phyloP scores from a whole-genome alignment of 2,113 vertebrate species.

The Potamarius usumacintae region DNA sequence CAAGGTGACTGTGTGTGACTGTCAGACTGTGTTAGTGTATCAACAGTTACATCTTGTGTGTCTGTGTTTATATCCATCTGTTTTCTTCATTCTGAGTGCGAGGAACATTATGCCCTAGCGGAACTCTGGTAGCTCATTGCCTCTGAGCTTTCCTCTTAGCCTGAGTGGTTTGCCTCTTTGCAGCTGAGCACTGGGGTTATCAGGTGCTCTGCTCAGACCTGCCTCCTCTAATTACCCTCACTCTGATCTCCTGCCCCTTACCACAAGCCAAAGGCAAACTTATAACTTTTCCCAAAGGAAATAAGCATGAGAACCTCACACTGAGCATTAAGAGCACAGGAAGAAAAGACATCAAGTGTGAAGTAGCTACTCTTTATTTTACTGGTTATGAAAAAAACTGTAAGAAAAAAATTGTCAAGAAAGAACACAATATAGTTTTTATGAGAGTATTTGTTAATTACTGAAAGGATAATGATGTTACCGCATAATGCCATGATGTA shows the following conservation, averaged over 20 bases:
- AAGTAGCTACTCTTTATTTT: not conserved
- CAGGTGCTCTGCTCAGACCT: constrained; percentile 43
- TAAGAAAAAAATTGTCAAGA: not conserved
- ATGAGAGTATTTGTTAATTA: not conserved
- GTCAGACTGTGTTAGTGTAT: constrained; percentile 28
- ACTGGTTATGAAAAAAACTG: not conserved
- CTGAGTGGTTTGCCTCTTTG: constrained; percentile 35
- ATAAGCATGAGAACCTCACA: not conserved
- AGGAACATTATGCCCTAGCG: not conserved
- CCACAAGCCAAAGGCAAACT: constrained; percentile 20
- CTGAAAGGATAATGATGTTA: not conserved
- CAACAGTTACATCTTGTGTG: constrained; percentile 30
- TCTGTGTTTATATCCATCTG: constrained; percentile 42
- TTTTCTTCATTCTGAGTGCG: not conserved
- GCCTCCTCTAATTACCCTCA: constrained; percentile 51
- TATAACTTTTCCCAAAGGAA: constrained; percentile 3
- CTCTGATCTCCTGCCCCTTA: constrained; percentile 50
- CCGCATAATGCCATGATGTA: not conserved
- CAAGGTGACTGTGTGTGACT: not conserved
- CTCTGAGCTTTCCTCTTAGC: not conserved
- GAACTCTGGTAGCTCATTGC: not conserved
- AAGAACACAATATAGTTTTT: not conserved
- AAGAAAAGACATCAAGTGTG: not conserved
- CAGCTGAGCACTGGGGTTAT: constrained; percentile 46
- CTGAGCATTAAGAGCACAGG: not conserved